A percentile compares a stretch with the other conserved stretches of the same genome.
Evolutionary conservation across 2,888 invertebrate species (phyloP).

Genomic region (Neocrepidodera transversa): DNA sequence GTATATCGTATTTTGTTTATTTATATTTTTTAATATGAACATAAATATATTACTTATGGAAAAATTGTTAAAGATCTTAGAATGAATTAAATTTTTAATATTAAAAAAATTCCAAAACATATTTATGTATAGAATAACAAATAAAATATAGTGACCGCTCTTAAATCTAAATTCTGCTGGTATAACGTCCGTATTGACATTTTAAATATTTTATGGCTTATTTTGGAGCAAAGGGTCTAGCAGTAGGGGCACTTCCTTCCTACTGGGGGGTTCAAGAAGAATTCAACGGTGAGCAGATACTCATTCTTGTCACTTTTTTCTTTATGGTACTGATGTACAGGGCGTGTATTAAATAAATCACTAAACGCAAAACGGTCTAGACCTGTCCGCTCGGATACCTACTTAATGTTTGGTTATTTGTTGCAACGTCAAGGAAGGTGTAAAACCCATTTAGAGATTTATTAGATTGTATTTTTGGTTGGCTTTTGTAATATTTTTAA

Average conservation of each 20-base stretch:
- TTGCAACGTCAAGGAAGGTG: not conserved
- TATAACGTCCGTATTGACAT: constrained; percentile 54
- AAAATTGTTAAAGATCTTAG: too few relatives aligned
- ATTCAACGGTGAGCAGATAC: constrained; percentile 36
- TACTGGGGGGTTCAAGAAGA: constrained; percentile 45
- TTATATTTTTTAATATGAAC: too few relatives aligned
- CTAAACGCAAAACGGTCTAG: constrained; percentile 6
- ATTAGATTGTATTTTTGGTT: too few relatives aligned
- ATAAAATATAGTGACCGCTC: constrained; percentile 47
- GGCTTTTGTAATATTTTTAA: too few relatives aligned
- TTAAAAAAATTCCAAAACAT: too few relatives aligned
- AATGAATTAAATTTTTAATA: too few relatives aligned
- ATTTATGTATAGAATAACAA: constrained; percentile 22
- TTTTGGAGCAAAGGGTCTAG: constrained; percentile 46
- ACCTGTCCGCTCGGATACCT: not conserved
- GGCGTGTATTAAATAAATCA: constrained; percentile 18
- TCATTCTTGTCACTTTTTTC: constrained; percentile 36
- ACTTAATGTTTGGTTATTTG: constrained; percentile 10
- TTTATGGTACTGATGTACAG: constrained; percentile 19
- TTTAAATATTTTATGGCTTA: constrained; percentile 55
- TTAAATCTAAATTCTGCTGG: constrained; percentile 52
- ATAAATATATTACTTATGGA: too few relatives aligned
- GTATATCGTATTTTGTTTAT: too few relatives aligned
- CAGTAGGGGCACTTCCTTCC: constrained; percentile 50
- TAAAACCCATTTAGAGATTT: not conserved